Conservation (phyloP, 1,140 invertebrate species). For the Thaumetopoea pityocampa region DNA sequence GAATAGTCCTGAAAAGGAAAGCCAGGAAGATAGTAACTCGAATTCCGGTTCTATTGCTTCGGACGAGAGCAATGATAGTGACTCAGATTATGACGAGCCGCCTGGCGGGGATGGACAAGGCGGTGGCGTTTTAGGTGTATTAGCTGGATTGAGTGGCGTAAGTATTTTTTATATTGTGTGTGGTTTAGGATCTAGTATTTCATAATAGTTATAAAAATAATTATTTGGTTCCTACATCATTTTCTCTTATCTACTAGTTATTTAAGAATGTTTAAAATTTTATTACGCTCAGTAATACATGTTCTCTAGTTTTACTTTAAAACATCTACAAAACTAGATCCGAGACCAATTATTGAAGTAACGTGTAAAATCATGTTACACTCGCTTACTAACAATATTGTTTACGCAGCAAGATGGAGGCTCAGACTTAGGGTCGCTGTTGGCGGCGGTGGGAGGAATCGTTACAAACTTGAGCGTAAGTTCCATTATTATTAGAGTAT, state of each 20-base stretch:
- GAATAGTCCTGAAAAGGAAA: conserved; percentile 31
- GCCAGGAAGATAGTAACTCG: conserved; percentile 22
- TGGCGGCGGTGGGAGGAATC: conserved; percentile 59
- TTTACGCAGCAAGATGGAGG: conserved; percentile 61
- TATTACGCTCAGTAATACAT: not conserved
- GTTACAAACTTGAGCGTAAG: conserved; percentile 60
- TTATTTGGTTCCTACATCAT: not conserved
- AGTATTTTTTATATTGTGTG: too few species aligned
- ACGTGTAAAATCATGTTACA: too few species aligned
- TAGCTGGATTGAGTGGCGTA: conserved; percentile 63
- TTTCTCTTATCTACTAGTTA: not conserved
- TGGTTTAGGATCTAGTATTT: too few species aligned
- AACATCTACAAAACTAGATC: too few species aligned
- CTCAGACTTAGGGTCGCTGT: conserved; percentile 56
- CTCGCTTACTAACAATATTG: too few species aligned
- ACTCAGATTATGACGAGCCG: conserved; percentile 47
- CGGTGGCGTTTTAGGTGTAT: conserved; percentile 55
- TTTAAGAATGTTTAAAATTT: not conserved
- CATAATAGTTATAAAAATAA: too few species aligned
- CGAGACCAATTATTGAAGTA: too few species aligned
- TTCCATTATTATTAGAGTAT: conserved; percentile 11
- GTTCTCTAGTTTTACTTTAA: too few species aligned
- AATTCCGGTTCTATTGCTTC: conserved; percentile 17
- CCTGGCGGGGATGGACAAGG: conserved; percentile 58
- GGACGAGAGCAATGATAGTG: conserved; percentile 25